Percentiles rank a stretch among this genome's conserved stretches.
Conservation (phyloP, 1,140 invertebrate genomes). For the Akabosia matsudoensis region DNA sequence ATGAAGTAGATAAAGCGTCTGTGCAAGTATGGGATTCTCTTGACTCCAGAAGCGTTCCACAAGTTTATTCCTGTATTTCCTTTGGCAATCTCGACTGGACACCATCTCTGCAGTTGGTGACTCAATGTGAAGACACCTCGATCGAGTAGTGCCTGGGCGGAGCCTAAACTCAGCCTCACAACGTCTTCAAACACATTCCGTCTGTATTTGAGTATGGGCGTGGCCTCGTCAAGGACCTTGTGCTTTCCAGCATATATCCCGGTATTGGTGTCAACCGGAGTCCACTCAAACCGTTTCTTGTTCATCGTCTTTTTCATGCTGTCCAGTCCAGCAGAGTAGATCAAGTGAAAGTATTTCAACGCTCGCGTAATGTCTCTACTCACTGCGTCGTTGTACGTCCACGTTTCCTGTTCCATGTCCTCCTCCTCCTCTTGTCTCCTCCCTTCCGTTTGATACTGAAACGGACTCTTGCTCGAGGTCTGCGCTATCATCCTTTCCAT, state of each 20-base stretch:
- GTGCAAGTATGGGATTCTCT: constrained; percentile 36
- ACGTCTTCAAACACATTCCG: constrained; percentile 36
- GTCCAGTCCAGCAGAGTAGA: constrained; percentile 30
- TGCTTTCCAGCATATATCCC: constrained; percentile 5
- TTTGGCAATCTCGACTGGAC: constrained; percentile 41
- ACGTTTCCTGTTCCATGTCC: background rate
- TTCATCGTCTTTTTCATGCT: constrained; percentile 36
- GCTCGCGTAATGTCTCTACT: constrained; percentile 1
- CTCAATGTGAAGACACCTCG: constrained; percentile 37
- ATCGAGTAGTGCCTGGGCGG: constrained; percentile 34
- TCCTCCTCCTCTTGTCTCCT: background rate
- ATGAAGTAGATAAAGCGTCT: constrained; percentile 40
- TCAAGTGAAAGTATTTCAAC: constrained; percentile 30
- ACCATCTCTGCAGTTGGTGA: constrained; percentile 34
- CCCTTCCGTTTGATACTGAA: constrained; percentile 6
- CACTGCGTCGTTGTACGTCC: constrained; percentile 17
- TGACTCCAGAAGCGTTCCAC: constrained; percentile 32
- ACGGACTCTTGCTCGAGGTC: background rate
- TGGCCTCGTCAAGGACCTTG: background rate
- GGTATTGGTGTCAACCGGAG: constrained; percentile 24
- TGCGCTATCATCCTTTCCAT: background rate
- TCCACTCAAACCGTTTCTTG: constrained; percentile 33
- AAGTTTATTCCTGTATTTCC: constrained; percentile 39
- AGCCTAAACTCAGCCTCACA: constrained; percentile 12
- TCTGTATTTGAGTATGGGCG: constrained; percentile 30